Evolutionary conservation across 2,797 vertebrate genomes (phyloP), one percentile per base, ranked within the genome.

Genomic region (Mycteria americana): DNA sequence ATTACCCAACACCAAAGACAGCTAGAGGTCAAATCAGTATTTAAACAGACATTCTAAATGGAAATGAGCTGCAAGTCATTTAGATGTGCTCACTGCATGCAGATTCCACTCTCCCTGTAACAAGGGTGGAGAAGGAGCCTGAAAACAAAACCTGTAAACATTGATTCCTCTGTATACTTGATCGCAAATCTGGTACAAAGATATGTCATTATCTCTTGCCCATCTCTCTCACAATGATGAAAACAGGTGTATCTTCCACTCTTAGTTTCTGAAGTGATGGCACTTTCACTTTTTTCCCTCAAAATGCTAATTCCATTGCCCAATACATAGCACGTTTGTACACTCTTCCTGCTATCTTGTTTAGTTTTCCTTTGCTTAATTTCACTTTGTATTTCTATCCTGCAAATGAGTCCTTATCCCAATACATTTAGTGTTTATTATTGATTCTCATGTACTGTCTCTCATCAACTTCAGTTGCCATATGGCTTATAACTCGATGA

Each of bases 31-130:
- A 98, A 97, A 95, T 92, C 80, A 91, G 88, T 96, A 92, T 98
- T 98, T 98, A 96, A 98, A 97, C 77, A 97, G 93, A 97, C 93
- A 94, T 97, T 98, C 96, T 97, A 97, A 98, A 98, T 97, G 97
- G 95, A 98, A 98, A 97, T 98, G 96, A 97, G 92, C 45, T 95
- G 79, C 89, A 94, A 87, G 93, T 95, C 64, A 8, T 94, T 97
- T 96, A 96, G 92, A 93, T 62, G 48, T 9, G 6, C 79, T 97
- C 41, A 21, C 76, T 97, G 90, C 93, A 92, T 97, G 95, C 87
- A 94, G 91, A 96, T 62, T 92, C 62, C 63, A 46, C 79, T 86
- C 56, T 79, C 39, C 89, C 87, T 92, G 90, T 96, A 96, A 81
- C 54, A 78, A 87, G 59, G 60, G 59, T 59, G 85, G 68, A 85